Evolutionary conservation across 2,797 vertebrate species (phyloP), one percentile per base, ranked within the genome.

Genomic region (Oreonectes daqikongensis): DNA sequence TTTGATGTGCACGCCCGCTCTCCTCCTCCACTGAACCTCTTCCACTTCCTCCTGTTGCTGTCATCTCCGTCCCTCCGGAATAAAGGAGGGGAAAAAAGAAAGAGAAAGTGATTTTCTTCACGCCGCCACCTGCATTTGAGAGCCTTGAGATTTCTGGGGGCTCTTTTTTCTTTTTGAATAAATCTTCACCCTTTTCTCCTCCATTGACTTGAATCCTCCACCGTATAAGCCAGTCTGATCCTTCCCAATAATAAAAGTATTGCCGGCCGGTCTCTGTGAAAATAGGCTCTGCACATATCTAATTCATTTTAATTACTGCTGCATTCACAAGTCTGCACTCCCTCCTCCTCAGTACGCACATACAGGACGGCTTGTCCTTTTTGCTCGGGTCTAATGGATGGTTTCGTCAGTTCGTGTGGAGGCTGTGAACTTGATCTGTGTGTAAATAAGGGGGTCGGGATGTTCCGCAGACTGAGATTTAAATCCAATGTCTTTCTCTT

Each of bases 231-330:
- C 86, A 82, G 85, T 89, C 88, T 91, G 84, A 91, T 93, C 90
- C 88, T 85, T 90, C 90, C 87, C 87, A 88, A 92, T 88, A 84
- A 86, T 92, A 90, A 92, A 88, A 87, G 86, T 87, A 86, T 90
- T 91, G 88, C 89, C 82, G 85, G 86, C 90, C 88, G 86, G 87
- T 91, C 88, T 89, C 89, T 91, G 90, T 89, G 90, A 93, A 89
- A 93, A 91, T 89, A 88, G 87, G 88, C 89, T 91, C 91, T 90
- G 89, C 82, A 87, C 85, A 91, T 91, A 90, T 86, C 87, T 92
- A 92, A 93, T 92, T 92, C 90, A 86, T 90, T 91, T 90, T 92
- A 91, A 93, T 93, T 92, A 90, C 86, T 84, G 87, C 87, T 87
- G 88, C 86, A 91, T 74, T 74, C 88, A 90, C 85, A 91, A 66